Conservation (phyloP, 2,113 vertebrate genomes). For the Pygoscelis antarcticus region DNA sequence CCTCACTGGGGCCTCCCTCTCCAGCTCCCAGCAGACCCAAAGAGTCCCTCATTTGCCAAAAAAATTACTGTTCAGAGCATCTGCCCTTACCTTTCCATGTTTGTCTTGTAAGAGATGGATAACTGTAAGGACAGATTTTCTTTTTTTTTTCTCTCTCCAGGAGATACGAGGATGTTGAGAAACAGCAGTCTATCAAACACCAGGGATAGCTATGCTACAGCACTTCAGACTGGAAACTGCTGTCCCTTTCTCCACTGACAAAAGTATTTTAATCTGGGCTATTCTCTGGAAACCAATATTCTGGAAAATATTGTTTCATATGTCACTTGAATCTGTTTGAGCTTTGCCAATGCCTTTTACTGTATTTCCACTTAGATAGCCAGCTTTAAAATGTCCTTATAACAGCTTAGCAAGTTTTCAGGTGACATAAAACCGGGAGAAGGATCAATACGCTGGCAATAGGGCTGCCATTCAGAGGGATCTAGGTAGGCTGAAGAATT, state of each 20-base stretch:
- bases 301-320: neutral
- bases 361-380: neutral
- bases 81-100: neutral
- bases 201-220: neutral
- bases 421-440: neutral
- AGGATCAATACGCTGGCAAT: neutral
- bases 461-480: neutral
- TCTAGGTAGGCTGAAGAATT: neutral
- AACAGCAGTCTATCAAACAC: neutral
- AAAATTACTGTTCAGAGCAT: neutral
- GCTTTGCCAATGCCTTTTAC: neutral
- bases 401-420: neutral
- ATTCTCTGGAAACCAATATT: neutral
- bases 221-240: neutral
- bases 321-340: neutral
- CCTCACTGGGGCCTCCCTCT: neutral
- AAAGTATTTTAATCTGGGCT: neutral
- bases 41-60: neutral
- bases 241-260: neutral
- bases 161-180: neutral
- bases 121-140: neutral
- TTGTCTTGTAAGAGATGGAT: neutral
- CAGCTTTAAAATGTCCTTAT: neutral
- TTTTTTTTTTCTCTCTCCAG: neutral
- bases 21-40: neutral